Evolutionary conservation across 1,140 invertebrate species (phyloP).

Genomic region (Monomorium pharaonis): DNA sequence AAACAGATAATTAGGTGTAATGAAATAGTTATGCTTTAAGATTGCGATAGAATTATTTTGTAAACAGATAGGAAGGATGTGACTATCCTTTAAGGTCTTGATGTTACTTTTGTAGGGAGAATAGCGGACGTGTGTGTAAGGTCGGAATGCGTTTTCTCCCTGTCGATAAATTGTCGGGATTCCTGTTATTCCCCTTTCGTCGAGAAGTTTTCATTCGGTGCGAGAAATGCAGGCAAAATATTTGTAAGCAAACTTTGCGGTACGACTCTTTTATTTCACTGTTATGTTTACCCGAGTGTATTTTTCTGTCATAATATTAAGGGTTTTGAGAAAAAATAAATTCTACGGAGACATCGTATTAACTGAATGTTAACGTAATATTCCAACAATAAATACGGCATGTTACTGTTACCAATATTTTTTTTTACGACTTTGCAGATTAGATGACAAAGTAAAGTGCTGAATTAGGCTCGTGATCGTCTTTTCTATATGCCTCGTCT

Average conservation of each 20-base stretch:
- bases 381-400: neutral
- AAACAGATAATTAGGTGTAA: too few species aligned
- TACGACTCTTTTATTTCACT: conserved; percentile 46
- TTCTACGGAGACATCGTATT: neutral
- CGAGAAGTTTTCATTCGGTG: conserved; percentile 68
- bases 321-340: neutral
- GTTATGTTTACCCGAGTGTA: neutral
- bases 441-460: neutral
- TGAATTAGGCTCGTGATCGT: neutral
- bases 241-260: conserved; percentile 48
- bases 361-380: neutral
- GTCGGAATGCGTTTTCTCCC: conserved; percentile 47
- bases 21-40: neutral
- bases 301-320: conserved; percentile 8
- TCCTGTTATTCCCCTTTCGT: conserved; percentile 43
- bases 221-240: conserved; percentile 64
- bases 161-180: conserved; percentile 56
- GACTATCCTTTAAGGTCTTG: conserved; percentile 41
- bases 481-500: neutral
- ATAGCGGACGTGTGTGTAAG: conserved; percentile 46
- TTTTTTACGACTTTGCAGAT: neutral
- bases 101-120: conserved; percentile 33
- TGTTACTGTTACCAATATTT: neutral
- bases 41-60: conserved; percentile 17
- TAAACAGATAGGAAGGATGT: conserved; percentile 11